Conservation (phyloP, 2,113 vertebrate genomes). For the Psilopogon haemacephalus region DNA sequence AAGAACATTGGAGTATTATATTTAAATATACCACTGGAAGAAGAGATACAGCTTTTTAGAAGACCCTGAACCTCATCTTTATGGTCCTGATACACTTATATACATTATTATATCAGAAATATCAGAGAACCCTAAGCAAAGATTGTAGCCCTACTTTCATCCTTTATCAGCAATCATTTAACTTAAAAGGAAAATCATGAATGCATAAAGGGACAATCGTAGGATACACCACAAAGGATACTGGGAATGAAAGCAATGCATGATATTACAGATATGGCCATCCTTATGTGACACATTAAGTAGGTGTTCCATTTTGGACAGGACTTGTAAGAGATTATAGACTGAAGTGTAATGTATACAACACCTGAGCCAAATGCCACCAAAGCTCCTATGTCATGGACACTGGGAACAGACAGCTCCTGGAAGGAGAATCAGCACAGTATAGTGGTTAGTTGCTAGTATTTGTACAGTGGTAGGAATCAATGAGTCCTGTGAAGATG, state of each 20-base stretch:
- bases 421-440: conserved; percentile 59
- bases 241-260: conserved; percentile 80
- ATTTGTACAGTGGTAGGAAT: background rate
- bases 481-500: background rate
- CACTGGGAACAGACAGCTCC: conserved; percentile 79
- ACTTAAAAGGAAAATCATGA: background rate
- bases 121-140: background rate
- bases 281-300: conserved; percentile 66
- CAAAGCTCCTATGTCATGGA: conserved; percentile 85
- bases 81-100: background rate
- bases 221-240: conserved; percentile 83
- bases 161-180: background rate
- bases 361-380: conserved; percentile 85
- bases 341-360: conserved; percentile 82
- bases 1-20: background rate
- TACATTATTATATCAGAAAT: background rate
- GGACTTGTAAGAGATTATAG: conserved; percentile 78
- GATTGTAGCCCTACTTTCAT: background rate
- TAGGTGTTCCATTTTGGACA: conserved; percentile 77
- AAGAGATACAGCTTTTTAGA: background rate
- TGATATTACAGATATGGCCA: conserved; percentile 76
- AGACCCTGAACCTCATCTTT: background rate
- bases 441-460: background rate
- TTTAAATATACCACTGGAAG: background rate
- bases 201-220: background rate